Conservation (phyloP, 1,140 invertebrate species). For the Zaprionus tsacasi region DNA sequence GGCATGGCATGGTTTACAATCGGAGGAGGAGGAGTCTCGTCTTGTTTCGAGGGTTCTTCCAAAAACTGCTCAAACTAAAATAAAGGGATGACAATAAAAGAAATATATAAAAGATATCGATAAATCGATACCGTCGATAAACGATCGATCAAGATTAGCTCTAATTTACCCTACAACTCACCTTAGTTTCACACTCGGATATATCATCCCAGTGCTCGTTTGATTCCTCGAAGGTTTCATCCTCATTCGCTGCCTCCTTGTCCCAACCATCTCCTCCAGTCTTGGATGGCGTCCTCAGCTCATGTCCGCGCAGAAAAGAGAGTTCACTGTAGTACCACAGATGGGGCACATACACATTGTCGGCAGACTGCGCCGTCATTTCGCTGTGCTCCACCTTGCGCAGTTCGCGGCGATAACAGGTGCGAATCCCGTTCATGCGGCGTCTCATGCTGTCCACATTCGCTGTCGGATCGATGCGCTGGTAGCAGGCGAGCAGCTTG, state of each 20-base stretch:
- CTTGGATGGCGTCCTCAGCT: not conserved
- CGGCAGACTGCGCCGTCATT: not conserved
- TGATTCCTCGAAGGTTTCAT: not conserved
- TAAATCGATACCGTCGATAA: no score
- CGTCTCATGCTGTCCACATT: constrained; percentile 37
- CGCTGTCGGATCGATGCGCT: constrained; percentile 24
- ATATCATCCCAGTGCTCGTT: not conserved
- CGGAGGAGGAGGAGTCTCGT: not conserved
- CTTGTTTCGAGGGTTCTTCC: no score
- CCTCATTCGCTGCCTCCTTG: not conserved
- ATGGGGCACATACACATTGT: constrained; percentile 28
- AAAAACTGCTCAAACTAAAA: constrained; percentile 4
- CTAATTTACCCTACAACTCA: not conserved
- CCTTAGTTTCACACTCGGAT: constrained; percentile 18
- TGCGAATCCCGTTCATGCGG: constrained; percentile 30
- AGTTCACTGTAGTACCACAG: constrained; percentile 45
- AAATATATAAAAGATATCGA: no score
- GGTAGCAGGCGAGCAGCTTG: constrained; percentile 12
- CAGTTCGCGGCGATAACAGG: constrained; percentile 38
- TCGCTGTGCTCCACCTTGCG: constrained; percentile 37
- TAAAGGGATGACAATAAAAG: no score
- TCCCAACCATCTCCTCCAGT: not conserved
- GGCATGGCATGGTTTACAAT: not conserved
- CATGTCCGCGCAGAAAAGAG: constrained; percentile 13
- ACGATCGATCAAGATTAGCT: not conserved